Base-by-base conservation (phyloP, 2,113 vertebrate species). In the Tursiops truncatus region DNA sequence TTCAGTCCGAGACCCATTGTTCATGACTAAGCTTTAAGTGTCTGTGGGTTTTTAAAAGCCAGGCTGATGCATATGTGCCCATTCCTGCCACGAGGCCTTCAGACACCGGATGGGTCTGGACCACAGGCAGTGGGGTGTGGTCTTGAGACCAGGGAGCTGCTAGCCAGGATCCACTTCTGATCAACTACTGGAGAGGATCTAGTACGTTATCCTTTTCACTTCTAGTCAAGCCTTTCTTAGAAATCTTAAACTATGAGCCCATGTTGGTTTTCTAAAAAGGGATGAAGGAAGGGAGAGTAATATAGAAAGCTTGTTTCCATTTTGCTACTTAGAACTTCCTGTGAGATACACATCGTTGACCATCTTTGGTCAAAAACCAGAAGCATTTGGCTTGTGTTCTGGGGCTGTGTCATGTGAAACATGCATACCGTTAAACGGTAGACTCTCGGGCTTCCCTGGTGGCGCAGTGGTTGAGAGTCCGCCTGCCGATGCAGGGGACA, bases 51-150 rank as follows among this genome's bases (percentile, higher is more conserved):
- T 38, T 77, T 33, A 62, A 33, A 89, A 82, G 82, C 71, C 63
- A 13, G 8, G 26, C 47, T 17, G 28, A 26, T 28, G 23, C 33
- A 36, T 11, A 23, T 17, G 9, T 26, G 18, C 38, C 14, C 6
- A 38, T 1, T 62, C 41, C 41, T 41, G 14, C 36, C 79, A 18
- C 0, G 0, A 65, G 53, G 25, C 58, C 47, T 36, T 50, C 26
- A 6, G 56, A 60, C 15, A 11, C 9, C 8, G 6, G 11, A 0
- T 6, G 4, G 8, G 31, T 63, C 62, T 28, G 18, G 41, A 76
- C 60, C 38, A 17, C 44, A 18, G 31, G 14, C 17, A 3, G 0
- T 10, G 14, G 53, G 13, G 0, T 20, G 1, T 62, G n/a, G 65
- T 33, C 77, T 77, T 71, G 56, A 60, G 62, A 63, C 12, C 44